phyloP scores from a whole-genome alignment of 1,140 invertebrate species.

The Cydia strobilella region DNA sequence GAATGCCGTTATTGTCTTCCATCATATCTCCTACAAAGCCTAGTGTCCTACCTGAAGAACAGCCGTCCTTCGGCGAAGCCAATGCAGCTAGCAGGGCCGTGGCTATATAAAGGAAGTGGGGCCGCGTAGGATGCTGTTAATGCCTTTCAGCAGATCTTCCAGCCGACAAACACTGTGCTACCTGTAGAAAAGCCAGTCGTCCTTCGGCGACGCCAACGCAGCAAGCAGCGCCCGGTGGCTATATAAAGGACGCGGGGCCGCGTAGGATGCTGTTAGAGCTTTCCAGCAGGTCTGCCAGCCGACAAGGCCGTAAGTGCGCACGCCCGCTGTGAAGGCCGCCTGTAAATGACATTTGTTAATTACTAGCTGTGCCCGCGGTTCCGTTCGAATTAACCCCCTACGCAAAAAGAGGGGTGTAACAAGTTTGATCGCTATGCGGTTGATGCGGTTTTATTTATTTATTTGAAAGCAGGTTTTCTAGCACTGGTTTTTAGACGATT shows the following conservation, averaged over 20 bases:
- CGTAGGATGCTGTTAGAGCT: slow-evolving; percentile 48
- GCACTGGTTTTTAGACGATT: too few relatives aligned
- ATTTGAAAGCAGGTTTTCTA: too few relatives aligned
- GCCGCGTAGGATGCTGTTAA: too few relatives aligned
- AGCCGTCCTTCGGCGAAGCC: slow-evolving; percentile 52
- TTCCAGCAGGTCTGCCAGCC: slow-evolving; percentile 60
- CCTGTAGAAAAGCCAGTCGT: slow-evolving; percentile 67
- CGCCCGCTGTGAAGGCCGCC: slow-evolving; percentile 65
- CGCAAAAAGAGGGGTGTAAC: too few relatives aligned
- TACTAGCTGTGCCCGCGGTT: too few relatives aligned
- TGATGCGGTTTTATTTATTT: too few relatives aligned
- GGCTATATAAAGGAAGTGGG: too few relatives aligned
- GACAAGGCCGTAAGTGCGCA: slow-evolving; percentile 43
- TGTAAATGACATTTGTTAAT: slow-evolving; percentile 32
- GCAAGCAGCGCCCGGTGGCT: slow-evolving; percentile 52
- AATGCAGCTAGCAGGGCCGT: slow-evolving; percentile 57
- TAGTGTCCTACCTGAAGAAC: slow-evolving; percentile 43
- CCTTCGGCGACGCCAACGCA: slow-evolving; percentile 50
- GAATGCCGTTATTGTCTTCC: too few relatives aligned
- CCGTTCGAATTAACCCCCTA: too few relatives aligned
- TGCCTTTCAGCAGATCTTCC: too few relatives aligned
- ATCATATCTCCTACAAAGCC: slow-evolving; percentile 52
- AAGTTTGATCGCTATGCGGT: too few relatives aligned
- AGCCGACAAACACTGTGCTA: slow-evolving; percentile 24
- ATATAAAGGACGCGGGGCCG: slow-evolving; percentile 52